Base-by-base conservation (phyloP, 2,113 vertebrate species). In the Trichechus manatus region DNA sequence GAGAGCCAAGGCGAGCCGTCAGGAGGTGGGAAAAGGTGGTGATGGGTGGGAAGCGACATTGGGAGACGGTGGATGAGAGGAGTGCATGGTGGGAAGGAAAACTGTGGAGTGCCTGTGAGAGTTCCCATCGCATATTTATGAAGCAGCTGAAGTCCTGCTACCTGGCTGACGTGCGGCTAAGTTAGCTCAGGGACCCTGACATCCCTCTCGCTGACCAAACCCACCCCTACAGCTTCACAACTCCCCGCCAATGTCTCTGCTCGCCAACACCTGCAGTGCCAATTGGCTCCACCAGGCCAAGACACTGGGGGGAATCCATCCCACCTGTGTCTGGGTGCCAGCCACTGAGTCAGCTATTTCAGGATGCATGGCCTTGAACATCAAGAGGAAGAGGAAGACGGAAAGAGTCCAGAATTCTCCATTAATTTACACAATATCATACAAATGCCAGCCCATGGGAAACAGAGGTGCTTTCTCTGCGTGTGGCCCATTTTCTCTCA, bases 351-450 rank as follows among this genome's bases (percentile, higher is more conserved):
- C 59, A 87, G 88, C 89, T 94, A 39, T 97, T 94, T 94, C 64
- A 97, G 96, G 96, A 97, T 87, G 75, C 97, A 83, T 56, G 90
- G 97, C 97, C 95, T 98, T 95, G 96, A 97, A 0, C 0, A 93
- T 1, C 78, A 88, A 79, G 91, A 97, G 98, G 96, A 77, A 64
- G 64, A 86, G 94, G 31, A 86, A 36, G 88, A 82, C 31, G 91
- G 96, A 83, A 94, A 97, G 89, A 96, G 95, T 97, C 94, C n/a
- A 70, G 97, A 91, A 98, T 98, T 96, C 78, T 64, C 81, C 87
- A 50, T 77, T 36, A 95, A 97, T 98, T 98, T 98, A 98, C 98
- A 97, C 92, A 93, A 87, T 93, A 98, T 97, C 97, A 95, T 98
- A 98, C 97, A 98, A 93, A 25, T 61, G 97, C 42, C 91, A 98